These are phyloP conservation scores for Drosophila quinaria DNA, from an alignment of 2,888 invertebrate species.

Conservation along the genomic window DNA sequence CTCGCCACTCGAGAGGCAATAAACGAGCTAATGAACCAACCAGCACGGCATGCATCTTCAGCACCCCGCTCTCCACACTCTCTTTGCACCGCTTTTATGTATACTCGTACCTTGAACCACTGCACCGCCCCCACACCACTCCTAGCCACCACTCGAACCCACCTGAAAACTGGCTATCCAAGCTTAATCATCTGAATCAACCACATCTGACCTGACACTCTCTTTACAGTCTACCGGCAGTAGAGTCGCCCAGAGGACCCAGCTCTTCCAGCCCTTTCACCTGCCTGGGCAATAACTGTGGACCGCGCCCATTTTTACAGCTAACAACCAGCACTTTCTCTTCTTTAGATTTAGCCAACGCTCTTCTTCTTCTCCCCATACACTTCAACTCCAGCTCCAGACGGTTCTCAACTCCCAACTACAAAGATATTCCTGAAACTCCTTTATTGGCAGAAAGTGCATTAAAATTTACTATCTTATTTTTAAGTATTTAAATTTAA, in stretches of 20 bases:
- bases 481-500: slow-evolving; percentile 76
- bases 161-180: slow-evolving; percentile 34
- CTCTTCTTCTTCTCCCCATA: slow-evolving; percentile 19
- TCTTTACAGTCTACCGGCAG: slow-evolving; percentile 78
- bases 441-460: slow-evolving; percentile 41
- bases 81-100: slow-evolving; percentile 58
- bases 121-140: slow-evolving; percentile 18
- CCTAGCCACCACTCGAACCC: slow-evolving; percentile 13
- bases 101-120: slow-evolving; percentile 25
- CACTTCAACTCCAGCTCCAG: slow-evolving; percentile 35
- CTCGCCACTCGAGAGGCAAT: slow-evolving; percentile 50
- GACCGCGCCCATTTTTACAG: slow-evolving; percentile 51
- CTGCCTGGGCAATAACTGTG: slow-evolving; percentile 60
- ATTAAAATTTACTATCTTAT: slow-evolving; percentile 50
- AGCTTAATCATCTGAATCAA: slow-evolving; percentile 38
- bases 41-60: slow-evolving; percentile 67
- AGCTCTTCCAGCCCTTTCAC: slow-evolving; percentile 58
- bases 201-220: slow-evolving; percentile 71
- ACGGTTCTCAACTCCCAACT: slow-evolving; percentile 20
- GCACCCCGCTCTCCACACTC: slow-evolving; percentile 41
- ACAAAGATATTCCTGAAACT: slow-evolving; percentile 19
- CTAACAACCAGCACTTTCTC: slow-evolving; percentile 47
- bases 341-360: slow-evolving; percentile 47
- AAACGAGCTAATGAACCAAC: slow-evolving; percentile 53
- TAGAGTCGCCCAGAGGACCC: slow-evolving; percentile 67